These are phyloP conservation scores for Dipodomys stephensi DNA, from an alignment of 2,113 vertebrate genomes.

Conservation along the genomic window DNA sequence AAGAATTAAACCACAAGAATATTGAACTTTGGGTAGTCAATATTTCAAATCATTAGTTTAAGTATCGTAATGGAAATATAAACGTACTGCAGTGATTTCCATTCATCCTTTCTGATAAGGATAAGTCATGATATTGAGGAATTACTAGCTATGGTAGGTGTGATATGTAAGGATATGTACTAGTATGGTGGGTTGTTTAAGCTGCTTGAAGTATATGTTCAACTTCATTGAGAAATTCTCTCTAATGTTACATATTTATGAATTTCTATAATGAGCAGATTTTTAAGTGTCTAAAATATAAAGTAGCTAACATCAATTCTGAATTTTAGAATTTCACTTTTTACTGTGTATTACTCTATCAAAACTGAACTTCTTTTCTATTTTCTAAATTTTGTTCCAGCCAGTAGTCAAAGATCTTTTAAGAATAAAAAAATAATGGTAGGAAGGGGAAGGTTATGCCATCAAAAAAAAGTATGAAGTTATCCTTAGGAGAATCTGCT, in stretches of 20 bases:
- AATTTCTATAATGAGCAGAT: neutral
- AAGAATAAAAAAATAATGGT: constrained; percentile 6
- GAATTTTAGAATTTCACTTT: constrained; percentile 22
- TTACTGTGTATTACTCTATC: neutral
- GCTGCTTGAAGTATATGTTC: neutral
- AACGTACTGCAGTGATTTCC: neutral
- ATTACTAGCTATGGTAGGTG: neutral
- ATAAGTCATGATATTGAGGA: constrained; percentile 24
- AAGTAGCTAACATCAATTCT: neutral
- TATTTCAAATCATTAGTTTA: neutral
- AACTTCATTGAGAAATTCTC: constrained; percentile 33
- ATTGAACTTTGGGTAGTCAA: neutral
- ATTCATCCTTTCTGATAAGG: neutral
- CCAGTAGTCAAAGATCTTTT: neutral
- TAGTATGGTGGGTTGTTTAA: neutral
- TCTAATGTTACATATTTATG: constrained; percentile 3
- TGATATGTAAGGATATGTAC: neutral
- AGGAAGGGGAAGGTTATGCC: neutral
- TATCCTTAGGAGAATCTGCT: neutral
- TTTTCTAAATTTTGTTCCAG: constrained; percentile 45
- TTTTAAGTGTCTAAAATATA: neutral
- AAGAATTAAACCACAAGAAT: constrained; percentile 16
- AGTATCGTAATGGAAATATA: neutral
- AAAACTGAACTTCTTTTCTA: constrained; percentile 20
- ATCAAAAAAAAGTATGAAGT: too few relatives aligned